phyloP scores from a whole-genome alignment of 2,797 vertebrate species.

The Danio choprae region DNA sequence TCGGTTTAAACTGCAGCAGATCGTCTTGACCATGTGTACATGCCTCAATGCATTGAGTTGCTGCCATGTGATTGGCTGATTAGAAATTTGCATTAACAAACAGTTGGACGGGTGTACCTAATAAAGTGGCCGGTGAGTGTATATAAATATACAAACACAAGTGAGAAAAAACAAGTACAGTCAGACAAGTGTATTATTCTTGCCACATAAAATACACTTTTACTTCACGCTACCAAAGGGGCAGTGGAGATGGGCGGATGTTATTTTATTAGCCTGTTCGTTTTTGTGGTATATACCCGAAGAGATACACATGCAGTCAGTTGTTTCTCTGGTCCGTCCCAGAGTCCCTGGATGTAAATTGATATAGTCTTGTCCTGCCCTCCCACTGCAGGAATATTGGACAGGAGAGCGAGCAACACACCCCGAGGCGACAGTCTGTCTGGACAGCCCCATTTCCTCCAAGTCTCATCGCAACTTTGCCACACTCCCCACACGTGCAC shows the following conservation, averaged over 20 bases:
- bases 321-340: constrained; percentile 54
- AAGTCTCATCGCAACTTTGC: constrained; percentile 32
- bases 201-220: constrained; percentile 69
- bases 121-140: too few relatives aligned
- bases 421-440: constrained; percentile 79
- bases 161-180: too few relatives aligned
- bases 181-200: constrained; percentile 59
- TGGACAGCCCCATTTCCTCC: constrained; percentile 72
- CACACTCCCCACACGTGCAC: constrained; percentile 43
- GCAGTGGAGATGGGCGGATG: constrained; percentile 46
- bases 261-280: constrained; percentile 63
- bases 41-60: too few relatives aligned
- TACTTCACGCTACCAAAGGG: constrained; percentile 44
- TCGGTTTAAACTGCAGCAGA: too few relatives aligned
- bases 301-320: constrained; percentile 64
- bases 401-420: constrained; percentile 58
- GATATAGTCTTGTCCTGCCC: constrained; percentile 68
- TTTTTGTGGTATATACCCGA: constrained; percentile 67
- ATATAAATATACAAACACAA: too few relatives aligned
- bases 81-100: too few relatives aligned
- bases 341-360: constrained; percentile 71
- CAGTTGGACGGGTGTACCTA: too few relatives aligned
- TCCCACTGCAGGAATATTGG: constrained; percentile 68
- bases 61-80: too few relatives aligned
- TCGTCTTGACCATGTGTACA: too few relatives aligned